A percentile compares a stretch with the other conserved stretches of the same genome.
Evolutionary conservation across 2,888 invertebrate species (phyloP).

Genomic region (Dolomedes plantarius): DNA sequence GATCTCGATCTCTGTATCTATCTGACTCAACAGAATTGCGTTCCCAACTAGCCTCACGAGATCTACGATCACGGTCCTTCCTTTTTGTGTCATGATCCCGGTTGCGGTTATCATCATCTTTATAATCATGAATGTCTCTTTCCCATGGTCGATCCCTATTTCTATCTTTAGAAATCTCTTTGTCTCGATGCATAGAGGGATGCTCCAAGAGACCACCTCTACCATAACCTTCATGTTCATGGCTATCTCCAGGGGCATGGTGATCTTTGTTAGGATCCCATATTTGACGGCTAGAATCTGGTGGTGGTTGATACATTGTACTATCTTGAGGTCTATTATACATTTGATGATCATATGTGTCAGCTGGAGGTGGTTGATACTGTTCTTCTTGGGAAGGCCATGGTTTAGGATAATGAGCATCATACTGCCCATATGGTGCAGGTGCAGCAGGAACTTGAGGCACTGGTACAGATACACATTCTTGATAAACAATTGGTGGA

Average conservation of each 20-base stretch:
- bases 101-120: constrained; percentile 48
- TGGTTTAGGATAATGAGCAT: constrained; percentile 55
- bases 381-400: constrained; percentile 62
- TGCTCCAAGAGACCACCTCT: constrained; percentile 31
- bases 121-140: constrained; percentile 59
- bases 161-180: constrained; percentile 64
- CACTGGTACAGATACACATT: constrained; percentile 40
- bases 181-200: constrained; percentile 68
- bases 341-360: constrained; percentile 62
- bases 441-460: constrained; percentile 37
- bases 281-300: constrained; percentile 23
- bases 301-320: constrained; percentile 43
- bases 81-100: constrained; percentile 61
- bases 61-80: constrained; percentile 66
- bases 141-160: constrained; percentile 71
- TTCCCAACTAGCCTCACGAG: constrained; percentile 54
- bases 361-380: constrained; percentile 39
- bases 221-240: constrained; percentile 44
- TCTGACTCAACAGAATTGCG: constrained; percentile 48
- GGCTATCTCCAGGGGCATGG: constrained; percentile 12
- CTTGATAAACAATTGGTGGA: constrained; percentile 50
- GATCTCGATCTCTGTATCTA: constrained; percentile 71
- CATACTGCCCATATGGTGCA: constrained; percentile 57
- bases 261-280: constrained; percentile 67
- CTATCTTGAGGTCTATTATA: constrained; percentile 53